Conservation (phyloP, 1,140 invertebrate species). For the Diabrotica undecimpunctata region DNA sequence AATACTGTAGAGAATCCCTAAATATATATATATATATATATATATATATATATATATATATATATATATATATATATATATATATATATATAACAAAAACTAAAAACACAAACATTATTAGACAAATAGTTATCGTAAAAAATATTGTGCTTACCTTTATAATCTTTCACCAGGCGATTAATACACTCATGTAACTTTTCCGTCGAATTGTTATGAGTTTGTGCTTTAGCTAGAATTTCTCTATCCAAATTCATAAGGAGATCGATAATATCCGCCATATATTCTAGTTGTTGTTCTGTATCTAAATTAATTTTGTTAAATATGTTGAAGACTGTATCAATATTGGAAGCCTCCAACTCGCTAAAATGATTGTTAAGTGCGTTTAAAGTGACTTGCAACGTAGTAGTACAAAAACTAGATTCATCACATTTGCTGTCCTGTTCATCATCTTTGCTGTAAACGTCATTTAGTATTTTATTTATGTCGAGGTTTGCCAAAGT, state of each 20-base stretch:
- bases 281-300: not conserved
- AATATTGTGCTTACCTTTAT: not conserved
- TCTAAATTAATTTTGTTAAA: not conserved
- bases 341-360: not conserved
- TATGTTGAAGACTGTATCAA: conserved; percentile 11
- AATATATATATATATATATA: too few species aligned
- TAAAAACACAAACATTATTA: not conserved
- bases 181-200: conserved; percentile 17
- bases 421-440: too few species aligned
- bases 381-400: too few species aligned
- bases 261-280: conserved; percentile 6
- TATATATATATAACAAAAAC: conserved; percentile 4
- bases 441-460: not conserved
- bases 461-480: not conserved
- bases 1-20: too few species aligned
- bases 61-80: too few species aligned
- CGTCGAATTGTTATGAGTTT: conserved; percentile 9
- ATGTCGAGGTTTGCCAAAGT: not conserved
- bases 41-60: too few species aligned
- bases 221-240: conserved; percentile 9
- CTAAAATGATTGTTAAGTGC: too few species aligned
- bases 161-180: conserved; percentile 3
- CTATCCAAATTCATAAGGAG: conserved; percentile 9
- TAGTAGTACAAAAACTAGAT: too few species aligned
- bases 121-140: not conserved